These are phyloP conservation scores for Perdix hodgsoniae DNA, from an alignment of 2,797 vertebrate species.

Conservation along the genomic window DNA sequence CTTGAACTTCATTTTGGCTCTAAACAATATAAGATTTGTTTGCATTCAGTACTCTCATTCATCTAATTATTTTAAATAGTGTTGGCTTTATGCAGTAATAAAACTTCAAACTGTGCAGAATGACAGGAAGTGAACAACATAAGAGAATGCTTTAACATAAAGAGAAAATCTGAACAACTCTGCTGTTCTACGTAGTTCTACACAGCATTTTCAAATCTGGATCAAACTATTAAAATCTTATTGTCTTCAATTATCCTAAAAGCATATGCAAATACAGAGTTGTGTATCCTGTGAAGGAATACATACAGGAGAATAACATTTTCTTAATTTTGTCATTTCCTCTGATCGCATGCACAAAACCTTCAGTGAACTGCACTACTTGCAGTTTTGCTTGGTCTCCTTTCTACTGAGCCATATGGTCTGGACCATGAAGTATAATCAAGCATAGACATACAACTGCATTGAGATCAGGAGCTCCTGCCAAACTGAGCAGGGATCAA, in stretches of 20 bases:
- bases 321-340: background rate
- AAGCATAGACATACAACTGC: background rate
- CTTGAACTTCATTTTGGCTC: background rate
- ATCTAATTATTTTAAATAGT: background rate
- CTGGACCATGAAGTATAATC: background rate
- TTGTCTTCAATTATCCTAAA: background rate
- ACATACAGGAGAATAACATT: background rate
- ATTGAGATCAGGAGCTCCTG: background rate
- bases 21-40: background rate
- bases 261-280: background rate
- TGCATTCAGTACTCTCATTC: background rate
- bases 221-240: background rate
- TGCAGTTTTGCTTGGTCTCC: background rate
- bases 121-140: background rate
- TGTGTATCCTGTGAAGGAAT: background rate
- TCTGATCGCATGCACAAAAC: constrained; percentile 5
- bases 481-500: background rate
- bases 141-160: background rate
- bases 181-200: background rate
- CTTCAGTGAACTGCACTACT: background rate
- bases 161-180: background rate
- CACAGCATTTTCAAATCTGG: background rate
- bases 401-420: fast-evolving
- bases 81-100: background rate
- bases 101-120: background rate